Base-by-base conservation (phyloP, 2,797 vertebrate species). In the Eurystomus glaucurus region DNA sequence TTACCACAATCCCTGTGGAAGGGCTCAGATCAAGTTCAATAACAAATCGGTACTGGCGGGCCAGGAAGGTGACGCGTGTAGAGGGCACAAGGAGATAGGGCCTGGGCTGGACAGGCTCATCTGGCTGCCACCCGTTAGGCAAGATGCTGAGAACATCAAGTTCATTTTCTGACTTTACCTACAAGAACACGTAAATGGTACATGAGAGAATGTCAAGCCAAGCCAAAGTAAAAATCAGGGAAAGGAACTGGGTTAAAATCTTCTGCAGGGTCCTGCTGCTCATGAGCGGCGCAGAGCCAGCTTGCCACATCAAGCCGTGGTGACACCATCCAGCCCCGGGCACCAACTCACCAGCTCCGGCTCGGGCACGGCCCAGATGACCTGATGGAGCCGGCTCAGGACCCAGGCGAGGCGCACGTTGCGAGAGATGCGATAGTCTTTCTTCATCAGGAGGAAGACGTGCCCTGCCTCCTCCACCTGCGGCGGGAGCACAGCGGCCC, bases 1-100 rank as follows among this genome's bases (percentile, higher is more conserved):
- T 99, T 97, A 99, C 99, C 99, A 99, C 99, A 72, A 99, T 99
- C 75, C 99, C 99, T 0, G 99, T 99, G 96, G 99, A 99, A n/a
- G 99, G 99, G 97, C 99, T 99, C 87, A 99, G 99, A 91, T 99
- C 99, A 85, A 99, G 98, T 91, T 99, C 99, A 58, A 99, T 99
- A 93, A 99, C 99, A 93, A 99, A 99, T 62, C 99, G 99, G 97
- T 99, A 99, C 88, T 99, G 98, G 55, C 99, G 99, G 33, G 99
- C 99, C 97, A 99, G 98, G 97, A 99, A 99, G 82, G 99, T 99
- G 92, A 99, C 98, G 14, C 98, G 98, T 0, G 99, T 99, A 16
- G 99, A 99, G 7, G 99, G 99, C 84, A 99, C 98, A 5, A 99
- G 97, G 65, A 99, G 98, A 82, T 98, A 99, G 3, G 99, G 98